Evolutionary conservation across 2,888 invertebrate species (phyloP).

Genomic region (Sesia bembeciformis): DNA sequence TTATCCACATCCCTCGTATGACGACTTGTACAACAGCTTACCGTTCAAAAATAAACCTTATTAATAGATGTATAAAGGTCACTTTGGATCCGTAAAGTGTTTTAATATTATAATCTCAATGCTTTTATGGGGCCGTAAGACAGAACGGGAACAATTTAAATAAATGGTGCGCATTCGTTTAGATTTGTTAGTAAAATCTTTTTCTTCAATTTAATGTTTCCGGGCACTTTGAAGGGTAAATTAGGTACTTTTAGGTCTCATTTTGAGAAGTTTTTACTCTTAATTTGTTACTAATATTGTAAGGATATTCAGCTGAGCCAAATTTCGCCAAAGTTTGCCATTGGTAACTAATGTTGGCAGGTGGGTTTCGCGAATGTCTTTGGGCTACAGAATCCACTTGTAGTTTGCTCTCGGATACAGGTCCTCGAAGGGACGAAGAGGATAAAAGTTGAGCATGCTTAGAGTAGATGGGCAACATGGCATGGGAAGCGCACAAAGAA

Average conservation of each 20-base stretch:
- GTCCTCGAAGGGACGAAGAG: no score
- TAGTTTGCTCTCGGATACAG: no score
- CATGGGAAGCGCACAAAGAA: no score
- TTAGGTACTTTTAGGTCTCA: not conserved
- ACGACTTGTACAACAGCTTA: constrained; percentile 2
- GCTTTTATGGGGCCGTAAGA: constrained; percentile 37
- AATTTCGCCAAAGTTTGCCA: no score
- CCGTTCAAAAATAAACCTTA: constrained; percentile 7
- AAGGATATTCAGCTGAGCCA: no score
- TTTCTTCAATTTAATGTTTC: constrained; percentile 14
- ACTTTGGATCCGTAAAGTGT: constrained; percentile 5
- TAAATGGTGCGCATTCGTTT: constrained; percentile 30
- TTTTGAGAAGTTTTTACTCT: no score
- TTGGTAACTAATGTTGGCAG: no score
- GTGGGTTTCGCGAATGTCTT: no score
- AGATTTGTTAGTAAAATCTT: constrained; percentile 21
- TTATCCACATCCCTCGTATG: constrained; percentile 7
- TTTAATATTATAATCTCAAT: constrained; percentile 37
- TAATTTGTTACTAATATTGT: no score
- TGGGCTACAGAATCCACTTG: no score
- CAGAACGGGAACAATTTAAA: constrained; percentile 31
- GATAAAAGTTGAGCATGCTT: no score
- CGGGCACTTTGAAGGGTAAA: constrained; percentile 3
- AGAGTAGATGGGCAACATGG: no score
- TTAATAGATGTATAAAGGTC: constrained; percentile 8